These are phyloP conservation scores for Cancer borealis DNA, from an alignment of 2,888 invertebrate genomes.

Conservation along the genomic window DNA sequence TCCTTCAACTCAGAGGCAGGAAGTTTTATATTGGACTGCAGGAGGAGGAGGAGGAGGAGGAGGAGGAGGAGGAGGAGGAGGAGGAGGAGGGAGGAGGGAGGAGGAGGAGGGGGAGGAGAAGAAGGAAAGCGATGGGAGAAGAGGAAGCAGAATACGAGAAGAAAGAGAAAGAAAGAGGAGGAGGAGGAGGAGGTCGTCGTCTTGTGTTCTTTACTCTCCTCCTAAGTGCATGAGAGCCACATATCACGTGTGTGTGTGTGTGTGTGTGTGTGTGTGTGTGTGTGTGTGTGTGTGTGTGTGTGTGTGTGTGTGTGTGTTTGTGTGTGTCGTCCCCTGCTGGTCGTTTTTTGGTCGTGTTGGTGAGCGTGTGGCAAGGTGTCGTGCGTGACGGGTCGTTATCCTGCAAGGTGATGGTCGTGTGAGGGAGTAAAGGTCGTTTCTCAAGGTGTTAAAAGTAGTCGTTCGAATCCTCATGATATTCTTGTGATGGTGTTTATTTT, in stretches of 20 bases:
- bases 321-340: background rate
- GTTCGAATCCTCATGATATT: too few species aligned
- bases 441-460: too few species aligned
- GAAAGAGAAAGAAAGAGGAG: background rate
- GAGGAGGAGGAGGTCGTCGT: background rate
- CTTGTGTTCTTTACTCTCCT: background rate
- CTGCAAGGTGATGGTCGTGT: too few species aligned
- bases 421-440: too few species aligned
- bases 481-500: too few species aligned
- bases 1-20: background rate
- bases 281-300: background rate
- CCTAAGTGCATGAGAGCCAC: conserved; percentile 10
- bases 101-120: background rate
- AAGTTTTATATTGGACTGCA: conserved; percentile 33
- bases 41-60: background rate
- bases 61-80: background rate
- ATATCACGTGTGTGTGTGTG: background rate
- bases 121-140: background rate
- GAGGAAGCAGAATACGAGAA: background rate
- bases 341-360: too few species aligned
- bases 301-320: background rate
- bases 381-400: too few species aligned
- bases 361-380: too few species aligned
- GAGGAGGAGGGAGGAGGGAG: background rate
- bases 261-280: background rate